phyloP scores from a whole-genome alignment of 2,113 vertebrate genomes.

The Austrofundulus limnaeus region DNA sequence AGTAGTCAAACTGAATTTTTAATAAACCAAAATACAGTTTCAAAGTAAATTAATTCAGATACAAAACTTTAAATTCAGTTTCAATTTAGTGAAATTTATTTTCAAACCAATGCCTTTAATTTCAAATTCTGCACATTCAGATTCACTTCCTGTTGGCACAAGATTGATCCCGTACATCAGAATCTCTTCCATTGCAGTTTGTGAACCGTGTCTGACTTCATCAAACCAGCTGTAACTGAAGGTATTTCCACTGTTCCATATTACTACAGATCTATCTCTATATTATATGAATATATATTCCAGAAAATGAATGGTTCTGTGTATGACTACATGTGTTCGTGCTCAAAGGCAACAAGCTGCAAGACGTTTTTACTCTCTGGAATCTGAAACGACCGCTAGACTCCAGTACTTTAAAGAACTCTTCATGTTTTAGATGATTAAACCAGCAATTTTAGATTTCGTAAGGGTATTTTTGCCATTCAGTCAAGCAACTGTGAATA shows the following conservation, averaged over 20 bases:
- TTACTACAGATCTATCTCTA: constrained; percentile 56
- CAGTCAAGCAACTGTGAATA: constrained; percentile 77
- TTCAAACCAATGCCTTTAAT: too few relatives aligned
- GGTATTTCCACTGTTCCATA: constrained; percentile 64
- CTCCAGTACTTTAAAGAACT: constrained; percentile 65
- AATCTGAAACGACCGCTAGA: constrained; percentile 55
- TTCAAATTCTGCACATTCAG: too few relatives aligned
- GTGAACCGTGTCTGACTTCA: constrained; percentile 52
- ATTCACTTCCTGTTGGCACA: too few relatives aligned
- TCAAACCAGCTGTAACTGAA: constrained; percentile 53
- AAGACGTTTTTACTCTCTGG: constrained; percentile 56
- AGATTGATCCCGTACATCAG: too few relatives aligned
- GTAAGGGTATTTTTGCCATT: constrained; percentile 65
- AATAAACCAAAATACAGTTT: too few relatives aligned
- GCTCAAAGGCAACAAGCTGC: constrained; percentile 61
- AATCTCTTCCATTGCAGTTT: constrained; percentile 49
- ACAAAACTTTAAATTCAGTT: too few relatives aligned
- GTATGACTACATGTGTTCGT: constrained; percentile 68
- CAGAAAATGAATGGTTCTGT: constrained; percentile 65
- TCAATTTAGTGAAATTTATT: too few relatives aligned
- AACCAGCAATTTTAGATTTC: constrained; percentile 80
- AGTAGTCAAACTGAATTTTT: too few relatives aligned
- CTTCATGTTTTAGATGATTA: constrained; percentile 68
- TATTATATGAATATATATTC: constrained; percentile 47
- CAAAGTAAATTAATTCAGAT: too few relatives aligned